phyloP scores from a whole-genome alignment of 2,113 vertebrate species.

The Pseudolaguvia tuberculata region DNA sequence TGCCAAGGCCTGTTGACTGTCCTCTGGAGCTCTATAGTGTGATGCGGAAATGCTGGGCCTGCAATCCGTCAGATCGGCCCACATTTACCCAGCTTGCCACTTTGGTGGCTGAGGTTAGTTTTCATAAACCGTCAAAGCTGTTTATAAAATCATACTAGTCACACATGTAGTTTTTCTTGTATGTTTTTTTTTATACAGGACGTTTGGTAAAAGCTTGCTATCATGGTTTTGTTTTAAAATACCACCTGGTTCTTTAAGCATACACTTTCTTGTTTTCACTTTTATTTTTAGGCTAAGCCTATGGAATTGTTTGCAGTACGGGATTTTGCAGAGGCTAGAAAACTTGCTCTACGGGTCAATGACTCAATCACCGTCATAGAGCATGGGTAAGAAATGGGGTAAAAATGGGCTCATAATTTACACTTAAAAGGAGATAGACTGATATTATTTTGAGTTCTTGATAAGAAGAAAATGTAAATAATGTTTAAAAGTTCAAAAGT shows the following conservation, averaged over 20 bases:
- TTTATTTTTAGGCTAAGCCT: constrained; percentile 68
- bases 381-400: constrained; percentile 62
- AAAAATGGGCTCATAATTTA: no score
- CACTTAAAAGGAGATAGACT: no score
- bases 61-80: constrained; percentile 69
- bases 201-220: background rate
- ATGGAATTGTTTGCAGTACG: constrained; percentile 67
- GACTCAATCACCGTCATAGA: constrained; percentile 79
- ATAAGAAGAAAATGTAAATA: background rate
- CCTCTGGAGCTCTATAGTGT: constrained; percentile 74
- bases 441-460: no score
- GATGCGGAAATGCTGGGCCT: constrained; percentile 78
- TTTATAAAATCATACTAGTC: background rate
- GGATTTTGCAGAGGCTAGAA: constrained; percentile 72
- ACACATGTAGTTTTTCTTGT: background rate
- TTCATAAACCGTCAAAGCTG: background rate
- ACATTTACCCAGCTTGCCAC: constrained; percentile 66
- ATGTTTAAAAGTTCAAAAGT: background rate
- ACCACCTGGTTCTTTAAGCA: background rate
- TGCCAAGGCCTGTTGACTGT: constrained; percentile 74
- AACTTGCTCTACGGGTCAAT: constrained; percentile 67
- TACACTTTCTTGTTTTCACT: background rate
- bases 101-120: constrained; percentile 74
- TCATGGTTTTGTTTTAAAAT: background rate
- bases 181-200: background rate